Evolutionary conservation across 2,113 vertebrate genomes (phyloP), one percentile per base, ranked within the genome.

Genomic region (Puffinus mauretanicus): DNA sequence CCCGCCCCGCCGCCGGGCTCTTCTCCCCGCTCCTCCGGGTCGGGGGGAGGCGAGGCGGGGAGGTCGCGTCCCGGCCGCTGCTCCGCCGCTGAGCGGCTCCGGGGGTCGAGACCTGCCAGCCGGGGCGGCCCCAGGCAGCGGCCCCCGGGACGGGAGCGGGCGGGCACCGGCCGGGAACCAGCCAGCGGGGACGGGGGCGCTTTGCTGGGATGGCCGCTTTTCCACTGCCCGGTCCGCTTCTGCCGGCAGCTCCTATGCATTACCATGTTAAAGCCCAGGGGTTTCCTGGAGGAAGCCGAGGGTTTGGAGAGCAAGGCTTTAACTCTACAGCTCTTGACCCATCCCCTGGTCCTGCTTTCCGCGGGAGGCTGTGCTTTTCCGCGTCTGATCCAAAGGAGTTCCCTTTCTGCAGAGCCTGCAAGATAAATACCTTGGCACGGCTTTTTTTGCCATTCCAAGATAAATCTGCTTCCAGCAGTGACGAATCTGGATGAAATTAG

Each of bases 401-500:
- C 73, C 16, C 64, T 64, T 52, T 86, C 76, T 79, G 58, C 67
- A 34, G 67, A 95, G 86, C 49, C 83, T 84, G 64, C 32, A 85
- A 96, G 46, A 60, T 83, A 95, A 94, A 94, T 95, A 92, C 62
- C 84, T 92, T 88, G 93, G 94, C 94, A 87, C 9, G 16, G 71
- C 14, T 72, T 64, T 71, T 89, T 94, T 77, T 86, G 72, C 92
- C 84, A 61, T 95, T 94, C 89, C 91, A 77, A 81, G 79, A 88
- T 54, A 81, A 93, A 82, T 77, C 73, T 89, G 76, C 61, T 94
- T 87, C 94, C 54, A 94, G 80, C 92, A 71, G 78, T 52, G 92
- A 82, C 38, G 44, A 92, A 87, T 96, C 94, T 94, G 91, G 92
- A 96, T 94, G 88, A 96, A 96, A 94, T 88, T 83, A 94, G 55